A percentile compares a stretch with the other conserved stretches of the same genome.
phyloP scores from a whole-genome alignment of 2,888 invertebrate genomes.

The Cordilura impudica region DNA sequence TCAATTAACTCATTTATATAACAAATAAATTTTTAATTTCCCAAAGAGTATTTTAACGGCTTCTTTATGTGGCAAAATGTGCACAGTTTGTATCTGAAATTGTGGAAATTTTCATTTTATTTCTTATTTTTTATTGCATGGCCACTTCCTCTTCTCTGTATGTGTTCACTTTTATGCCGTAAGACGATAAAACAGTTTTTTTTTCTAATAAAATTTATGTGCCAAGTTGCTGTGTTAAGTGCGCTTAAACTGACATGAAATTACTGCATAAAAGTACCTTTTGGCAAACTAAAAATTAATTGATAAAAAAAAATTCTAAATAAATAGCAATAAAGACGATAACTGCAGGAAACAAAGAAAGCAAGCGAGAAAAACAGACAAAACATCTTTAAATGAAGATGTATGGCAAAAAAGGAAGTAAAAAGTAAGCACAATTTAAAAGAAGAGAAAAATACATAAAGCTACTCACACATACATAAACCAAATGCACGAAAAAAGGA shows the following conservation, averaged over 20 bases:
- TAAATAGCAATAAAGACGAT: constrained; percentile 10
- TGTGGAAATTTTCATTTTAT: background rate
- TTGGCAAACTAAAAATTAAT: constrained; percentile 44
- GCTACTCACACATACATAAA: too few relatives aligned
- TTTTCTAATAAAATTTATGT: background rate
- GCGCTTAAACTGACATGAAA: constrained; percentile 1
- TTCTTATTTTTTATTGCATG: background rate
- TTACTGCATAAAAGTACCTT: constrained; percentile 37
- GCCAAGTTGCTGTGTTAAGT: constrained; percentile 20
- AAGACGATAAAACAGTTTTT: background rate
- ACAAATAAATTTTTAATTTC: too few relatives aligned
- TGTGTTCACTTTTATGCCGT: background rate
- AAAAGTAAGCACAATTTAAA: background rate
- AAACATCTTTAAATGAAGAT: background rate
- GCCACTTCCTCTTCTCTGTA: background rate
- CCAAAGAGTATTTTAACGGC: too few relatives aligned
- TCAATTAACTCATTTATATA: too few relatives aligned
- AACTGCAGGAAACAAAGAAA: too few relatives aligned
- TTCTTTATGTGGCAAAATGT: too few relatives aligned
- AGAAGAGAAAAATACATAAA: background rate
- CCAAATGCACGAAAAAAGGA: background rate
- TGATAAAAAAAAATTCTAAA: constrained; percentile 30
- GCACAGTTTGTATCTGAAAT: too few relatives aligned
- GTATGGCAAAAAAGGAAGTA: background rate
- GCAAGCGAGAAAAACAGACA: background rate